Percentiles rank a stretch among this genome's conserved stretches.
These are phyloP conservation scores for Drosophila guanche DNA, from an alignment of 1,140 invertebrate species.

Conservation along the genomic window DNA sequence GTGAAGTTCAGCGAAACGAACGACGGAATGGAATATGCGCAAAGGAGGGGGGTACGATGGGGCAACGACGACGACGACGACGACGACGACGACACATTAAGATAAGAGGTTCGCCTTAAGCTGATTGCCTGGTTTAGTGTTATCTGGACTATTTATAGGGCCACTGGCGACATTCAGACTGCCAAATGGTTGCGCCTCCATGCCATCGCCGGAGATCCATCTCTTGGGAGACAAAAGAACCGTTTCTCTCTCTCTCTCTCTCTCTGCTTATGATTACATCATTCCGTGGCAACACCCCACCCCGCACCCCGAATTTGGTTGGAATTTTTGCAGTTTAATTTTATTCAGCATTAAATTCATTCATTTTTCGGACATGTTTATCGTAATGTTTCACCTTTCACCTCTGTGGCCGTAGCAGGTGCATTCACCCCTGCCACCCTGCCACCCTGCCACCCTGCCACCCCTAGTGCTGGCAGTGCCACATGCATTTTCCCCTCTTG, in stretches of 20 bases:
- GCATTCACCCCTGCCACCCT: conserved; percentile 32
- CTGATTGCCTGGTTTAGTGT: conserved; percentile 55
- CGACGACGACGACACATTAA: conserved; percentile 67
- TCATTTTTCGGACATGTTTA: too few relatives aligned
- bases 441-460: conserved; percentile 4
- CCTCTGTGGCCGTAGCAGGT: conserved; percentile 12
- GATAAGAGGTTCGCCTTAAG: conserved; percentile 58
- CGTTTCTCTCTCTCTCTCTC: too few relatives aligned
- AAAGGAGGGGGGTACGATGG: too few relatives aligned
- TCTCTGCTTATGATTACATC: too few relatives aligned
- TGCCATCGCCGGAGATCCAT: conserved; percentile 28
- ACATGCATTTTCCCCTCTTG: conserved; percentile 23
- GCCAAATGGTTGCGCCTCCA: conserved; percentile 24
- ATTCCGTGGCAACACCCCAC: too few relatives aligned
- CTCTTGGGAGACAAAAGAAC: conserved; percentile 1
- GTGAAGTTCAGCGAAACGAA: conserved; percentile 38
- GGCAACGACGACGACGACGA: background rate
- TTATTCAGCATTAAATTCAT: too few relatives aligned
- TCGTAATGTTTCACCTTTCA: too few relatives aligned
- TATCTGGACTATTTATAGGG: conserved; percentile 52
- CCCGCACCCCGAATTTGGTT: background rate
- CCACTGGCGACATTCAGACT: conserved; percentile 41
- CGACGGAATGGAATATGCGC: too few relatives aligned
- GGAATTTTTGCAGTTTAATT: too few relatives aligned
- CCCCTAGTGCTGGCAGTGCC: conserved; percentile 10